Conservation (phyloP, 2,888 invertebrate species). For the Papilio protenor region DNA sequence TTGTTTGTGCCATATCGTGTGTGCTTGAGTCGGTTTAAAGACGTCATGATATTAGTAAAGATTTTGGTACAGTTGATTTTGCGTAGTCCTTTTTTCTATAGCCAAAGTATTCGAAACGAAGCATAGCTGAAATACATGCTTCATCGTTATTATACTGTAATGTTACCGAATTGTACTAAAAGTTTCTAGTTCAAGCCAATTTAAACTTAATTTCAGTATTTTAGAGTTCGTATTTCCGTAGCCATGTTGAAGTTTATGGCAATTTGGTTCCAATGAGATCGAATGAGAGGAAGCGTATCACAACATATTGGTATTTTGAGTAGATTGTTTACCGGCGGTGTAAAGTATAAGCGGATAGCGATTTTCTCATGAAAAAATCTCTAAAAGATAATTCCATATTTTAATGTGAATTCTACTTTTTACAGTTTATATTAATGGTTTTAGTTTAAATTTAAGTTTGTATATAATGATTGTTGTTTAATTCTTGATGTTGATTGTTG, state of each 20-base stretch:
- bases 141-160: conserved; percentile 19
- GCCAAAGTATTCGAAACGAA: background rate
- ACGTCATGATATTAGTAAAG: background rate
- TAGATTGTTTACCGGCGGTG: conserved; percentile 59
- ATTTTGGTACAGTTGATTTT: background rate
- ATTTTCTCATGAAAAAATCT: conserved; percentile 1
- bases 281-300: conserved; percentile 62
- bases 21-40: background rate
- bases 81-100: background rate
- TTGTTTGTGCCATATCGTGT: background rate
- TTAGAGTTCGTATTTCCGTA: conserved; percentile 18
- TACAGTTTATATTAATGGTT: background rate
- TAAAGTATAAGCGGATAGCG: conserved; percentile 48
- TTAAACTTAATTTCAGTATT: background rate
- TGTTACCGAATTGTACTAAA: conserved; percentile 15
- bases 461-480: background rate
- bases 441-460: background rate
- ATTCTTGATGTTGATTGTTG: too few species aligned
- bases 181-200: background rate
- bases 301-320: conserved; percentile 70
- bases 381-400: background rate
- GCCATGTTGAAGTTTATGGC: background rate
- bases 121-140: conserved; percentile 22
- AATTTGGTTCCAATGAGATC: conserved; percentile 12
- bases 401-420: background rate